These are phyloP conservation scores for Nymphalis c-album DNA, from an alignment of 2,888 invertebrate species.

Conservation along the genomic window DNA sequence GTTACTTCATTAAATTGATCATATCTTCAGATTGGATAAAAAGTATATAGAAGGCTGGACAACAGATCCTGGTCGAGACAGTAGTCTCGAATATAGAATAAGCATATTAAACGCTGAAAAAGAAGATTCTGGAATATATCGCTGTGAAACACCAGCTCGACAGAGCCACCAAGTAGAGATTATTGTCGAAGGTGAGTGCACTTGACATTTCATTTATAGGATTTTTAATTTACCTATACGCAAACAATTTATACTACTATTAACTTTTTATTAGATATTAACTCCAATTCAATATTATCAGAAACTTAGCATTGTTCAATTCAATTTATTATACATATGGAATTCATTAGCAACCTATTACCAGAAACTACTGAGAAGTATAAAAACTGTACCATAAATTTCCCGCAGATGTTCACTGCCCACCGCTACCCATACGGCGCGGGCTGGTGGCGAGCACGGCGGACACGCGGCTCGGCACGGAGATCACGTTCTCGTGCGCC, in stretches of 20 bases:
- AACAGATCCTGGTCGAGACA: constrained; percentile 89
- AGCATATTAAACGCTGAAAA: constrained; percentile 90
- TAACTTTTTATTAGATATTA: too few species aligned
- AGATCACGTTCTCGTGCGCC: constrained; percentile 87
- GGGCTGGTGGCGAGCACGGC: constrained; percentile 87
- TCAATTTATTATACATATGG: too few species aligned
- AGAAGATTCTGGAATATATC: constrained; percentile 91
- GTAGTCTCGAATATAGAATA: constrained; percentile 89
- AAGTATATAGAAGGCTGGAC: constrained; percentile 89
- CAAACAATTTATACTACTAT: too few species aligned
- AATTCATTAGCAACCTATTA: too few species aligned
- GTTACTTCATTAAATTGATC: not conserved
- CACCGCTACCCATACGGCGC: constrained; percentile 86
- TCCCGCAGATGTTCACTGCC: constrained; percentile 86
- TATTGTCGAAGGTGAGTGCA: constrained; percentile 85
- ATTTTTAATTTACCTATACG: too few species aligned
- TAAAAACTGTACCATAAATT: not conserved
- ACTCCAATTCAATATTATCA: not conserved
- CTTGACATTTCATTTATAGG: not conserved
- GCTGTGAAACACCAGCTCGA: constrained; percentile 92
- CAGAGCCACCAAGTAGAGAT: constrained; percentile 91
- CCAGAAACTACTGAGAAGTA: too few species aligned
- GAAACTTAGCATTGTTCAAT: not conserved
- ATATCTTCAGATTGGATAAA: constrained; percentile 52
- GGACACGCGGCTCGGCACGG: constrained; percentile 88